phyloP scores from a whole-genome alignment of 2,113 vertebrate genomes.

The Monopterus albus region DNA sequence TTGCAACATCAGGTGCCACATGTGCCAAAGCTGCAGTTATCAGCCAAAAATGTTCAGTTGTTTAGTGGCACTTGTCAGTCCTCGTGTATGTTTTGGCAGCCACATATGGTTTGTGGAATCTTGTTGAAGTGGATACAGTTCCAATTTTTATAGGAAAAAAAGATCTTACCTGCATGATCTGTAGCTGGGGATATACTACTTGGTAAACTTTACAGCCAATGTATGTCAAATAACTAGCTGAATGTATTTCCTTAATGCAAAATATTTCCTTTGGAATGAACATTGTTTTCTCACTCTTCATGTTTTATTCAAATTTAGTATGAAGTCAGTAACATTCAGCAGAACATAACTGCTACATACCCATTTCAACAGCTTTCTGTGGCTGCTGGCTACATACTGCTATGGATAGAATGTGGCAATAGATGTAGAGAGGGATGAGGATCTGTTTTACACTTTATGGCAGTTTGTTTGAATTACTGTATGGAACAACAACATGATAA shows the following conservation, averaged over 20 bases:
- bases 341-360: background rate
- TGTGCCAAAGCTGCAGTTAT: background rate
- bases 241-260: conserved; percentile 11
- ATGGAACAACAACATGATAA: conserved; percentile 16
- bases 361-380: conserved; percentile 13
- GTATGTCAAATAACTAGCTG: background rate
- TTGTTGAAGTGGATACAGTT: background rate
- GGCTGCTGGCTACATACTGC: background rate
- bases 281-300: conserved; percentile 23
- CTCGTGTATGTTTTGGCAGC: background rate
- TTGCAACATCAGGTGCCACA: background rate
- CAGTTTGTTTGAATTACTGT: conserved; percentile 17
- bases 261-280: background rate
- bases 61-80: background rate
- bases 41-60: background rate
- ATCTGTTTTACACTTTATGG: background rate
- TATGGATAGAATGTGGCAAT: background rate
- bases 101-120: background rate
- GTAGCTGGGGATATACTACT: background rate
- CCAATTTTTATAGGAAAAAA: background rate
- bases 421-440: background rate
- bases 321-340: conserved; percentile 13
- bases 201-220: background rate
- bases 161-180: background rate
- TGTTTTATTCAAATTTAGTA: conserved; percentile 43